Evolutionary conservation across 2,888 invertebrate species (phyloP).

Genomic region (Hyposoter dolosus): DNA sequence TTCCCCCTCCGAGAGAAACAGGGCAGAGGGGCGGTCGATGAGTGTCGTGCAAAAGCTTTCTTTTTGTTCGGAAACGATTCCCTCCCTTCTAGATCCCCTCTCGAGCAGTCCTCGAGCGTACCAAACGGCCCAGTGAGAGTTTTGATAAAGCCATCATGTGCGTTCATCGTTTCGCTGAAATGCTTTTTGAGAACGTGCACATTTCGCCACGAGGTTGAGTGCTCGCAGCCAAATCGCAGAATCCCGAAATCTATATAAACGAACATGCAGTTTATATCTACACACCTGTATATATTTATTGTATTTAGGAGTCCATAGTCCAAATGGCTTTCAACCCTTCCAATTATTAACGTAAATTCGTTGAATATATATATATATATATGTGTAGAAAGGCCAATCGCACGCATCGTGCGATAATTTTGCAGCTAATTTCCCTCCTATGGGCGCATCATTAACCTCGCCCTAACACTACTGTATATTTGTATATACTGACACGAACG

Average conservation of each 20-base stretch:
- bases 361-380: not conserved
- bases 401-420: conserved; percentile 51
- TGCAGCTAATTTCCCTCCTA: conserved; percentile 73
- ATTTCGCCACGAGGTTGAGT: conserved; percentile 37
- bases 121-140: conserved; percentile 4
- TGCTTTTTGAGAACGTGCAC: conserved; percentile 22
- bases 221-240: conserved; percentile 13
- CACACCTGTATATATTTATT: not conserved
- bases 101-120: conserved; percentile 29
- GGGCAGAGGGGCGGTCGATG: not conserved
- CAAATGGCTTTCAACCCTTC: conserved; percentile 18
- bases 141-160: conserved; percentile 23
- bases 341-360: conserved; percentile 2
- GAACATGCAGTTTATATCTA: not conserved
- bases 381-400: not conserved
- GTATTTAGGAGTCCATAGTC: not conserved
- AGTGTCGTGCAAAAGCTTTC: conserved; percentile 25
- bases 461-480: not conserved
- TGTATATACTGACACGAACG: not conserved
- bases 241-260: not conserved
- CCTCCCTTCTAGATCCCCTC: not conserved
- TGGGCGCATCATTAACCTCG: conserved; percentile 10
- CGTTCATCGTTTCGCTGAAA: conserved; percentile 37
- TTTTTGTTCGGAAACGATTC: conserved; percentile 40
- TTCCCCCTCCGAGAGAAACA: conserved; percentile 12